phyloP scores from a whole-genome alignment of 2,113 vertebrate genomes.

The Corydoras sp. region DNA sequence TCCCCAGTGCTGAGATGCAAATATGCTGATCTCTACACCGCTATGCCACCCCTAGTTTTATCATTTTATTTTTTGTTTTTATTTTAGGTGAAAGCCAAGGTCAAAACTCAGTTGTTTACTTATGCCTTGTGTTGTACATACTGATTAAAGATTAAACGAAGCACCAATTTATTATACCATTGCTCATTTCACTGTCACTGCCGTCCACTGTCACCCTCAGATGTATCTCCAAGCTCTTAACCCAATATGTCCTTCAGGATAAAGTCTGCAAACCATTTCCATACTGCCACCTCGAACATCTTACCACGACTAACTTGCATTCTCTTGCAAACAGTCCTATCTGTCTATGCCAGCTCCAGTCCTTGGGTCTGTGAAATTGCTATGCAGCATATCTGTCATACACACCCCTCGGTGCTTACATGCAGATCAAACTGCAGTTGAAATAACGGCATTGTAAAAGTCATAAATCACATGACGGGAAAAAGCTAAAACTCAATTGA shows the following conservation, averaged over 20 bases:
- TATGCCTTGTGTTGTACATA: no score
- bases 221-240: slow-evolving; percentile 17
- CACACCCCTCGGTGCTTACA: slow-evolving; percentile 36
- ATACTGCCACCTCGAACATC: slow-evolving; percentile 29
- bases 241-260: slow-evolving; percentile 16
- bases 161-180: no score
- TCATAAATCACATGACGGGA: slow-evolving; percentile 55
- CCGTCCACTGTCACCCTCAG: slow-evolving; percentile 31
- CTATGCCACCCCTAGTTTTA: no score
- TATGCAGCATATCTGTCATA: slow-evolving; percentile 29
- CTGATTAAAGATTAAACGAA: no score
- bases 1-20: no score
- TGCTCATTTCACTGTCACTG: slow-evolving; percentile 3
- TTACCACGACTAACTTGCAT: slow-evolving; percentile 14
- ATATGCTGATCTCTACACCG: no score
- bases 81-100: no score
- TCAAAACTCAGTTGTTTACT: no score
- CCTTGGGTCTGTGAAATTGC: slow-evolving; percentile 37
- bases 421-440: slow-evolving; percentile 38
- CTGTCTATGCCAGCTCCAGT: slow-evolving; percentile 26
- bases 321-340: slow-evolving; percentile 22
- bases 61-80: no score
- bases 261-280: slow-evolving; percentile 32
- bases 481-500: slow-evolving; percentile 55
- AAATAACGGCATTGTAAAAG: slow-evolving; percentile 51